Conservation (phyloP, 2,797 vertebrate genomes). For the Sternarchorhynchus goeldii region DNA sequence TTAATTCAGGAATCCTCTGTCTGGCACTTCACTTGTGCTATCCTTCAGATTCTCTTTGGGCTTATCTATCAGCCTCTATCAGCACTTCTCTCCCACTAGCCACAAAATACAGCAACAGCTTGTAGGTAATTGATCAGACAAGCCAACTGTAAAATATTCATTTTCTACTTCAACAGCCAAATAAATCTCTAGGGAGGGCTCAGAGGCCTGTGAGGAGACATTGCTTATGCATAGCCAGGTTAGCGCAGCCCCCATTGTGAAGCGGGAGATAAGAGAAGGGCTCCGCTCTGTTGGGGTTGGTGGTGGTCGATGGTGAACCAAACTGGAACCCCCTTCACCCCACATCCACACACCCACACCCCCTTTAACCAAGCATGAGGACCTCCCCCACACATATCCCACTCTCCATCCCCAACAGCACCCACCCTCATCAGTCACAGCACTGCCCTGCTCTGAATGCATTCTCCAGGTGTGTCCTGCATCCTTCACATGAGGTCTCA, state of each 20-base stretch:
- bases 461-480: background rate
- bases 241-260: slow-evolving; percentile 77
- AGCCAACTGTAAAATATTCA: slow-evolving; percentile 99
- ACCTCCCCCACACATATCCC: too few relatives aligned
- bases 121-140: slow-evolving; percentile 99
- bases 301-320: slow-evolving; percentile 68
- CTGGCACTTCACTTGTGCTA: slow-evolving; percentile 69
- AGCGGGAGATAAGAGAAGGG: slow-evolving; percentile 65
- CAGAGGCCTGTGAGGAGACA: slow-evolving; percentile 86
- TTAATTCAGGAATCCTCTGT: slow-evolving; percentile 70
- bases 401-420: too few relatives aligned
- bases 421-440: slow-evolving; percentile 32
- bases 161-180: slow-evolving; percentile 99
- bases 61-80: slow-evolving; percentile 81
- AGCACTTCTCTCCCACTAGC: slow-evolving; percentile 85
- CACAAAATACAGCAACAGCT: slow-evolving; percentile 98
- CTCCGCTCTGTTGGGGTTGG: slow-evolving; percentile 45
- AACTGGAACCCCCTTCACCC: slow-evolving; percentile 64
- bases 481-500: background rate
- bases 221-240: slow-evolving; percentile 95
- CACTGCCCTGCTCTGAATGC: background rate
- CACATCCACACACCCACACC: slow-evolving; percentile 62
- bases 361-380: slow-evolving; percentile 9
- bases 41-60: slow-evolving; percentile 80
- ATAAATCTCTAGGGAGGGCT: slow-evolving; percentile 96